Evolutionary conservation across 2,888 invertebrate species (phyloP).

Genomic region (Rhabditoides inermis): DNA sequence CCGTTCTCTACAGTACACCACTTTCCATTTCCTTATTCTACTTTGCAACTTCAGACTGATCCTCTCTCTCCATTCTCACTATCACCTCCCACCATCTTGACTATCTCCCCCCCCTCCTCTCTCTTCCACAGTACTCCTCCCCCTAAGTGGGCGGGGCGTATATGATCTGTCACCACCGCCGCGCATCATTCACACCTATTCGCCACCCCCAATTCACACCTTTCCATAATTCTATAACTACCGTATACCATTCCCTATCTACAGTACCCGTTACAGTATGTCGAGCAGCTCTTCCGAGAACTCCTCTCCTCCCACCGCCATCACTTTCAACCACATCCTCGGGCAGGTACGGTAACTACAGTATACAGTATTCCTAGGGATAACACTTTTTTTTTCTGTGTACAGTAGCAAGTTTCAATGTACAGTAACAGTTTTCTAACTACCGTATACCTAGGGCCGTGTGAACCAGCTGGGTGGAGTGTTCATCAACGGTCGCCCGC

Average conservation of each 20-base stretch:
- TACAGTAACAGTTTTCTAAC: too few species aligned
- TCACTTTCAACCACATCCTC: conserved; percentile 32
- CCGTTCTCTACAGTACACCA: too few species aligned
- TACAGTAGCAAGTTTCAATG: too few species aligned
- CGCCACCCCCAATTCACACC: neutral
- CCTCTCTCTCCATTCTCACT: conserved; percentile 64
- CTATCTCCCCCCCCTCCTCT: conserved; percentile 56
- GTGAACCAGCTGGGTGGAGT: conserved; percentile 94
- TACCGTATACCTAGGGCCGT: too few species aligned
- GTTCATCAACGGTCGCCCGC: conserved; percentile 90
- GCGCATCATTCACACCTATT: neutral
- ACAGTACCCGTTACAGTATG: neutral
- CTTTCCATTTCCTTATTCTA: too few species aligned
- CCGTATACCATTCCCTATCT: neutral
- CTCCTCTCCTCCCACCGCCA: too few species aligned
- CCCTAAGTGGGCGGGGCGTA: neutral
- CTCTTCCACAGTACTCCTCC: neutral
- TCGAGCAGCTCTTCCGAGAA: too few species aligned
- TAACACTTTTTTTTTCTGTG: too few species aligned
- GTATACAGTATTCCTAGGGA: too few species aligned
- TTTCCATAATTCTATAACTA: neutral
- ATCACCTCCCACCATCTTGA: conserved; percentile 65
- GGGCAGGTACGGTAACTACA: conserved; percentile 24
- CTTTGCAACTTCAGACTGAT: too few species aligned
- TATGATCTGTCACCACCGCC: neutral